These are phyloP conservation scores for Pandemis cinnamomeana DNA, from an alignment of 2,888 invertebrate species.

Conservation along the genomic window DNA sequence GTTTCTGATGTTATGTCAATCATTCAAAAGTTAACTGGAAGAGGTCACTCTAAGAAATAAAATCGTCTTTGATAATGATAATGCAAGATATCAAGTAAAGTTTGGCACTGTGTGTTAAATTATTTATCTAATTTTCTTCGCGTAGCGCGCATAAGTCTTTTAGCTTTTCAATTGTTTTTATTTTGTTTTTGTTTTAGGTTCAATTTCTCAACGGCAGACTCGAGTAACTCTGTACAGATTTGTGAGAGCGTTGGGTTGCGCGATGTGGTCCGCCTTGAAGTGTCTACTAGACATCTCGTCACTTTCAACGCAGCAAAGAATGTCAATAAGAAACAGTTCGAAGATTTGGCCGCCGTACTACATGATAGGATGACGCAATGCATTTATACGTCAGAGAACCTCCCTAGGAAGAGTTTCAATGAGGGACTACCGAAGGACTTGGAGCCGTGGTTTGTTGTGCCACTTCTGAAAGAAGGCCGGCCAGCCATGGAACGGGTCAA, in stretches of 20 bases:
- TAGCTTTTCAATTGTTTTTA: neutral
- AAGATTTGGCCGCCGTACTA: conserved; percentile 85
- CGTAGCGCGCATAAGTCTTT: no score
- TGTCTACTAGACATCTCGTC: conserved; percentile 90
- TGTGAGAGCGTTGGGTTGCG: conserved; percentile 92
- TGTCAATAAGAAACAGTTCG: conserved; percentile 66
- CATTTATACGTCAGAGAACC: conserved; percentile 88
- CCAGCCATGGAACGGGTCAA: conserved; percentile 93
- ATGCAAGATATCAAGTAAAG: no score
- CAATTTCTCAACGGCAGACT: conserved; percentile 97
- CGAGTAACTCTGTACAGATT: conserved; percentile 98
- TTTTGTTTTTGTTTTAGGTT: conserved; percentile 84
- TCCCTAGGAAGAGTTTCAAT: conserved; percentile 87
- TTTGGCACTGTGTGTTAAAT: no score
- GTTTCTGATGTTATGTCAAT: neutral
- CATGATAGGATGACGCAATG: conserved; percentile 98
- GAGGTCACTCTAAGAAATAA: neutral
- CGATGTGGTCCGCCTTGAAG: conserved; percentile 92
- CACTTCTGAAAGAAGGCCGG: conserved; percentile 90
- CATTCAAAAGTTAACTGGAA: neutral
- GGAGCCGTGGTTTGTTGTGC: conserved; percentile 92
- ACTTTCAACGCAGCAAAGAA: conserved; percentile 71
- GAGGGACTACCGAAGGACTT: conserved; percentile 86
- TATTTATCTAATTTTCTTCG: no score
- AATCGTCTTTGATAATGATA: neutral